These are phyloP conservation scores for Zaprionus ornatus DNA, from an alignment of 1,140 invertebrate genomes.

Conservation along the genomic window DNA sequence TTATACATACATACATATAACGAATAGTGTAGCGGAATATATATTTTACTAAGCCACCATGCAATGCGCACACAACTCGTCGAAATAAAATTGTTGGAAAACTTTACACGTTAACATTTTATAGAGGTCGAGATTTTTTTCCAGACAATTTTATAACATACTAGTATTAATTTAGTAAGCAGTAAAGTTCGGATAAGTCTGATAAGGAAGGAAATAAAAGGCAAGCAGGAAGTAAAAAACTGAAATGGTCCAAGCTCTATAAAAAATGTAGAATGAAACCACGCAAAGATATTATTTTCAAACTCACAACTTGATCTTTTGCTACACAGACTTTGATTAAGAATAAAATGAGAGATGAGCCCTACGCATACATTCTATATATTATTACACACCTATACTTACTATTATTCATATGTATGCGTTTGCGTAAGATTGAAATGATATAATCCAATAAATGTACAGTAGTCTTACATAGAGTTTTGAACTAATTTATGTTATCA, in stretches of 20 bases:
- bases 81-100: conserved; percentile 55
- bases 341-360: neutral
- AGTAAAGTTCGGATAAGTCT: conserved; percentile 65
- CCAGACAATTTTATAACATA: conserved; percentile 49
- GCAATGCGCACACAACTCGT: conserved; percentile 72
- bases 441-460: conserved; percentile 13
- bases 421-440: conserved; percentile 5
- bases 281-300: conserved; percentile 45
- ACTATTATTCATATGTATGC: conserved; percentile 7
- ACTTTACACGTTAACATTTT: conserved; percentile 74
- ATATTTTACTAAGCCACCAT: conserved; percentile 70
- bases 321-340: neutral
- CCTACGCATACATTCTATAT: conserved; percentile 1
- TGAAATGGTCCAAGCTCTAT: conserved; percentile 74
- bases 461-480: conserved; percentile 10
- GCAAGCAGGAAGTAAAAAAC: conserved; percentile 43
- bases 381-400: neutral
- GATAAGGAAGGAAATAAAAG: conserved; percentile 32
- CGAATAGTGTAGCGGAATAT: conserved; percentile 35
- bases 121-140: conserved; percentile 70
- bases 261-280: conserved; percentile 53
- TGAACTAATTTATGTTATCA: conserved; percentile 20
- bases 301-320: conserved; percentile 12
- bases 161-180: conserved; percentile 33
- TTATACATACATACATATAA: conserved; percentile 41